phyloP scores from a whole-genome alignment of 2,888 invertebrate genomes.

The Exephanes ischioxanthus region DNA sequence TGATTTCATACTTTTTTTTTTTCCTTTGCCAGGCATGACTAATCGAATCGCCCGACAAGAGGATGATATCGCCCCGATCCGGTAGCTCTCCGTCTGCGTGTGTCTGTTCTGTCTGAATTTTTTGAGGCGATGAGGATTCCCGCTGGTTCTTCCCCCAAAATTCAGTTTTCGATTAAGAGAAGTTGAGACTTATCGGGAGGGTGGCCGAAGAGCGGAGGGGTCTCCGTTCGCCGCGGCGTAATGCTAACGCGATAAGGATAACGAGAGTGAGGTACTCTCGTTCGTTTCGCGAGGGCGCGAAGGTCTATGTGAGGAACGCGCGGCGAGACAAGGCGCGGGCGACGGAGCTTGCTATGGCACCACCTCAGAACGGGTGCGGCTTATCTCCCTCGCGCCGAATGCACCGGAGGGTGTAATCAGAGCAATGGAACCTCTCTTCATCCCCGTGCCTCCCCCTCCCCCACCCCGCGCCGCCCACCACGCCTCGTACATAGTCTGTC shows the following conservation, averaged over 20 bases:
- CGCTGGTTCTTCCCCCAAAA: background rate
- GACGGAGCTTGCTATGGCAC: slow-evolving; percentile 1
- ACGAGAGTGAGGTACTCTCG: slow-evolving; percentile 31
- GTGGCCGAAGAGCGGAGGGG: background rate
- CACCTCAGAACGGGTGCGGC: slow-evolving; percentile 55
- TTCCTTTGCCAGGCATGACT: slow-evolving; percentile 6
- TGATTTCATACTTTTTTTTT: slow-evolving; percentile 9
- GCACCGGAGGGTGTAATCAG: slow-evolving; percentile 69
- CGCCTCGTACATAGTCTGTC: slow-evolving; percentile 13
- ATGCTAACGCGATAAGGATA: slow-evolving; percentile 44
- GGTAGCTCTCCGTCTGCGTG: background rate
- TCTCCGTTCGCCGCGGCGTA: slow-evolving; percentile 7
- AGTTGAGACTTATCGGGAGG: slow-evolving; percentile 39
- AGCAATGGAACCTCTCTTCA: slow-evolving; percentile 62
- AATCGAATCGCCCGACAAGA: slow-evolving; percentile 24
- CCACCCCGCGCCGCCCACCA: background rate
- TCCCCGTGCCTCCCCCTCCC: slow-evolving; percentile 39
- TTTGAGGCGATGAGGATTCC: slow-evolving; percentile 8
- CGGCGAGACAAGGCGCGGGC: slow-evolving; percentile 5
- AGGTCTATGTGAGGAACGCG: slow-evolving; percentile 9
- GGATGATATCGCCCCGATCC: slow-evolving; percentile 42
- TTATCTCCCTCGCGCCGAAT: slow-evolving; percentile 70
- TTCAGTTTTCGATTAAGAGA: slow-evolving; percentile 59
- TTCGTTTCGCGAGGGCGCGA: slow-evolving; percentile 21
- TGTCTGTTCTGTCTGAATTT: background rate